Evolutionary conservation across 2,888 invertebrate species (phyloP).

Genomic region (Microctonus brassicae): DNA sequence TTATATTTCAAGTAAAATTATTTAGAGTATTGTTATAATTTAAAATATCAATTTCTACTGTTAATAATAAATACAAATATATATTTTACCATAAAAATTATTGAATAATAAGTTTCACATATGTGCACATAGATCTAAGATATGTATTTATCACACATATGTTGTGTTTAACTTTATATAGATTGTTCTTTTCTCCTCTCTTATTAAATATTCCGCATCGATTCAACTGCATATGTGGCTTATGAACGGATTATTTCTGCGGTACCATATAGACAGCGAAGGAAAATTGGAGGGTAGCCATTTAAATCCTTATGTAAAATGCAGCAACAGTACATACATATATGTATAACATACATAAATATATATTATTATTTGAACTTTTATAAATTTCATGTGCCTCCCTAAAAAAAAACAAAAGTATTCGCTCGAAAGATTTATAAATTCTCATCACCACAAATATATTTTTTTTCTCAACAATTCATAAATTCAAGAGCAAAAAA

Average conservation of each 20-base stretch:
- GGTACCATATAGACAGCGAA: slow-evolving; percentile 42
- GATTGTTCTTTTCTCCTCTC: slow-evolving; percentile 8
- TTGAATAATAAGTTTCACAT: too few relatives aligned
- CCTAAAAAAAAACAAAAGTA: too few relatives aligned
- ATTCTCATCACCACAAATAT: too few relatives aligned
- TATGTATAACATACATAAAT: background rate
- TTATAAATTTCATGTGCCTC: too few relatives aligned
- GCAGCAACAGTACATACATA: background rate
- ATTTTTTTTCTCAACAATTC: too few relatives aligned
- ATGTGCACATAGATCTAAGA: background rate
- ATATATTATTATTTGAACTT: too few relatives aligned
- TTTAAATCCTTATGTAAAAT: slow-evolving; percentile 14
- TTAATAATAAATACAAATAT: too few relatives aligned
- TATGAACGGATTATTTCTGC: slow-evolving; percentile 48
- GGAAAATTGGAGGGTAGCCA: background rate
- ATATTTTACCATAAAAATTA: too few relatives aligned
- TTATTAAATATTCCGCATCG: slow-evolving; percentile 35
- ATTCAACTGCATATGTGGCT: slow-evolving; percentile 49
- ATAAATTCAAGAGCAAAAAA: too few relatives aligned
- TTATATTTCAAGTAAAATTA: background rate
- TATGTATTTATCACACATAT: slow-evolving; percentile 26
- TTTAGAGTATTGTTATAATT: background rate
- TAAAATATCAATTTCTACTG: too few relatives aligned
- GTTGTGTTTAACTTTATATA: slow-evolving; percentile 10
- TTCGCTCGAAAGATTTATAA: too few relatives aligned